These are phyloP conservation scores for Aphrocallistes beatrix DNA, from an alignment of 37 sponge, comb jelly and placozoan species.

Conservation along the genomic window DNA sequence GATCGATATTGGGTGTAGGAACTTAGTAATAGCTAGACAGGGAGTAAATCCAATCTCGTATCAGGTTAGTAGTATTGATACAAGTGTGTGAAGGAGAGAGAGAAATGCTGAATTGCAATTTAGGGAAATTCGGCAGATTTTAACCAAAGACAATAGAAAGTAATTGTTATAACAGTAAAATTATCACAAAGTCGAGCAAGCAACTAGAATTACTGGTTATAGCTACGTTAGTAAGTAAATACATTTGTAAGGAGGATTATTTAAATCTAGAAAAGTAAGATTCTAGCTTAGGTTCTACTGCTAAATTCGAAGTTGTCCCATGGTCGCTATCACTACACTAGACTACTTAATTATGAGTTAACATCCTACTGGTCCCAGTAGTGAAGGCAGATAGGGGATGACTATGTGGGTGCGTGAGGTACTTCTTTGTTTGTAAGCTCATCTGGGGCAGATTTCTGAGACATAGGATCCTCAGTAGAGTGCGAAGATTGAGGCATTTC, in stretches of 20 bases:
- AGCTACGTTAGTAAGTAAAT: neutral
- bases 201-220: neutral
- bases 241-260: neutral
- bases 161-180: neutral
- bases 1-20: too few species aligned
- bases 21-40: too few species aligned
- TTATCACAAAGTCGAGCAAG: conserved; percentile 8
- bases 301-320: conserved; percentile 9
- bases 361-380: neutral
- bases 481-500: neutral
- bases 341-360: neutral
- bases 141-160: too few species aligned
- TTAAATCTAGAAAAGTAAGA: conserved; percentile 13
- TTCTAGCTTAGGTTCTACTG: neutral
- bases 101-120: too few species aligned
- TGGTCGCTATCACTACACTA: conserved; percentile 7
- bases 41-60: too few species aligned
- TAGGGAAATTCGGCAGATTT: too few species aligned
- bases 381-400: neutral
- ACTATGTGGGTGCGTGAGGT: neutral
- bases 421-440: neutral
- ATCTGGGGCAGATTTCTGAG: neutral
- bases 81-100: too few species aligned
- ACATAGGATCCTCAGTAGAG: neutral
- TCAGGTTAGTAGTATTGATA: too few species aligned